Evolutionary conservation across 2,888 invertebrate species (phyloP).

Genomic region (Eumerus sabulonum): DNA sequence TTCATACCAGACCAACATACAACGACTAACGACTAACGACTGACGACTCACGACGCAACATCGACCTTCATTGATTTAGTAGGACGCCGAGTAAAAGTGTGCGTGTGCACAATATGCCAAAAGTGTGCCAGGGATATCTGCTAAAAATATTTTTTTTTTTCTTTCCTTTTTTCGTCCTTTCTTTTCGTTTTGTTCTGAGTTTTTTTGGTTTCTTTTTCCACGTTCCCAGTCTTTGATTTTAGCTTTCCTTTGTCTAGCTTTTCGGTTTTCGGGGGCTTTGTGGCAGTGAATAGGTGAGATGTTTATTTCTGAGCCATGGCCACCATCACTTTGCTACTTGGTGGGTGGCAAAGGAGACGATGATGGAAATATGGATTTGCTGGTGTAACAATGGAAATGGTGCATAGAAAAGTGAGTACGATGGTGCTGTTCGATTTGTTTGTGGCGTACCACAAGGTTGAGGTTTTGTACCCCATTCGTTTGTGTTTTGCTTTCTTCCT

Average conservation of each 20-base stretch:
- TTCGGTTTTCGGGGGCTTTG: conserved; percentile 3
- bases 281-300: conserved; percentile 32
- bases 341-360: conserved; percentile 6
- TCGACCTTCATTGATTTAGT: conserved; percentile 61
- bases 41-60: neutral
- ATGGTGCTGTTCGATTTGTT: neutral
- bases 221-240: conserved; percentile 18
- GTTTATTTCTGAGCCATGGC: conserved; percentile 26
- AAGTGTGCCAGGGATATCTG: conserved; percentile 60
- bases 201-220: conserved; percentile 8
- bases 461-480: too few relatives aligned
- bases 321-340: neutral
- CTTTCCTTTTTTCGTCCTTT: conserved; percentile 1
- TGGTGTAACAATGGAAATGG: too few relatives aligned
- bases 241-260: conserved; percentile 35
- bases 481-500: too few relatives aligned
- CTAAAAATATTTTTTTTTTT: conserved; percentile 1
- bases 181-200: too few relatives aligned
- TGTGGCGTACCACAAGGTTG: too few relatives aligned
- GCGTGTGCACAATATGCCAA: conserved; percentile 48
- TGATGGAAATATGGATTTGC: too few relatives aligned
- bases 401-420: conserved; percentile 3
- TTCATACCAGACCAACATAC: too few relatives aligned
- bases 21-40: too few relatives aligned
- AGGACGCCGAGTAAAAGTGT: conserved; percentile 48